These are phyloP conservation scores for Cydia fagiglandana DNA, from an alignment of 1,140 invertebrate species.

Conservation along the genomic window DNA sequence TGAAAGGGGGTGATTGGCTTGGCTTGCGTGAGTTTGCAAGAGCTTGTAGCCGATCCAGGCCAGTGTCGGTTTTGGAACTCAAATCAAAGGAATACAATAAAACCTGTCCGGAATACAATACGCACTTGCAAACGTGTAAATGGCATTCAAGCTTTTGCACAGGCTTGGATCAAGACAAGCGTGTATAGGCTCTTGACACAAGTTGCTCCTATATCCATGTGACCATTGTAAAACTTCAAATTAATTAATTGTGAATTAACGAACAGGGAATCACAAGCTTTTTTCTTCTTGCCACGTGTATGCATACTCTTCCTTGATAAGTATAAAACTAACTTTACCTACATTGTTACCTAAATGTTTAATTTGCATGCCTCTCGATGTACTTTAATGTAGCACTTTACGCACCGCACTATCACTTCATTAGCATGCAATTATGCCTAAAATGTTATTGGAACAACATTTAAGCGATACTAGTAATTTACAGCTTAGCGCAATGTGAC, in stretches of 20 bases:
- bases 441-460: not conserved
- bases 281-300: not conserved
- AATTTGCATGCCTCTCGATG: slow-evolving; percentile 2
- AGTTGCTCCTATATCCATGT: no score
- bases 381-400: not conserved
- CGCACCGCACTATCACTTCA: not conserved
- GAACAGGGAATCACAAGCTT: not conserved
- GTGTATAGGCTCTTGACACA: no score
- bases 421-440: not conserved
- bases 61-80: slow-evolving; percentile 39
- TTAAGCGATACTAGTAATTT: not conserved
- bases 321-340: slow-evolving; percentile 22
- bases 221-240: no score
- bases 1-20: slow-evolving; percentile 38
- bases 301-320: not conserved
- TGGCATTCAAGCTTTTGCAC: no score
- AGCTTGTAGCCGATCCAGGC: slow-evolving; percentile 36
- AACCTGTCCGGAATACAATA: no score
- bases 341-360: slow-evolving; percentile 1
- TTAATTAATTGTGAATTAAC: no score
- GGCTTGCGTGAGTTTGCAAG: slow-evolving; percentile 35
- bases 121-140: no score
- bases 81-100: slow-evolving; percentile 35
- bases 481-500: not conserved
- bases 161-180: no score